Evolutionary conservation across 1,140 invertebrate genomes (phyloP).

Genomic region (Platyscapa corneri): DNA sequence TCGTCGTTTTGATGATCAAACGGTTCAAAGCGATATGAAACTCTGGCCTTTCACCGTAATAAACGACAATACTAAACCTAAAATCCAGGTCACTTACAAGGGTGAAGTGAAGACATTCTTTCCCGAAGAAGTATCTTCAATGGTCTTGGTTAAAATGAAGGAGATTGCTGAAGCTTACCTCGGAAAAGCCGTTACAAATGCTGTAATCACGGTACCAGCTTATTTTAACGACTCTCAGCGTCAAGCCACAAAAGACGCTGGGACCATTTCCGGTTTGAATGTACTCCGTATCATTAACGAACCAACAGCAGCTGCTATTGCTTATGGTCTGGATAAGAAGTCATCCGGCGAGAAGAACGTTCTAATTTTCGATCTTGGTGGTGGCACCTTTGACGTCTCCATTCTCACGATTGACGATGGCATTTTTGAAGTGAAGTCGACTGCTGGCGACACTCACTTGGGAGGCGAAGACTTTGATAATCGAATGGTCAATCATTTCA

Average conservation of each 20-base stretch:
- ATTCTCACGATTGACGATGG: constrained; percentile 85
- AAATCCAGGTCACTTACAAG: constrained; percentile 79
- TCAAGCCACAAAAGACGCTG: constrained; percentile 87
- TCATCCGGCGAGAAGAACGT: constrained; percentile 69
- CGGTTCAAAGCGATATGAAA: constrained; percentile 84
- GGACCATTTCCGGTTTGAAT: constrained; percentile 78
- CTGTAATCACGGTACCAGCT: constrained; percentile 72
- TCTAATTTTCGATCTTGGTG: constrained; percentile 75
- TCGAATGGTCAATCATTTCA: constrained; percentile 82
- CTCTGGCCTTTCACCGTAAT: constrained; percentile 85
- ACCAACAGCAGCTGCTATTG: constrained; percentile 80
- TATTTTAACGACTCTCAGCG: constrained; percentile 89
- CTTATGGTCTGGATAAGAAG: constrained; percentile 80
- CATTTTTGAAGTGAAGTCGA: constrained; percentile 79
- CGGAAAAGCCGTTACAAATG: constrained; percentile 67
- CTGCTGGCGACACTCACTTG: constrained; percentile 85
- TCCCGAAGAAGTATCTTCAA: constrained; percentile 67
- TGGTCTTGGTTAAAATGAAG: constrained; percentile 80
- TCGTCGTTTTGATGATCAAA: constrained; percentile 77
- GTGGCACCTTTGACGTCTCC: constrained; percentile 79
- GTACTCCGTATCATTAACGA: constrained; percentile 90
- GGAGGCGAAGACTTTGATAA: constrained; percentile 87
- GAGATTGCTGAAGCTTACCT: constrained; percentile 81
- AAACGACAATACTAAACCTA: constrained; percentile 80
- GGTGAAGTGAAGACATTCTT: constrained; percentile 73